A percentile compares a stretch with the other conserved stretches of the same genome.
Conservation (phyloP, 2,113 vertebrate genomes). For the Alligator sinensis region DNA sequence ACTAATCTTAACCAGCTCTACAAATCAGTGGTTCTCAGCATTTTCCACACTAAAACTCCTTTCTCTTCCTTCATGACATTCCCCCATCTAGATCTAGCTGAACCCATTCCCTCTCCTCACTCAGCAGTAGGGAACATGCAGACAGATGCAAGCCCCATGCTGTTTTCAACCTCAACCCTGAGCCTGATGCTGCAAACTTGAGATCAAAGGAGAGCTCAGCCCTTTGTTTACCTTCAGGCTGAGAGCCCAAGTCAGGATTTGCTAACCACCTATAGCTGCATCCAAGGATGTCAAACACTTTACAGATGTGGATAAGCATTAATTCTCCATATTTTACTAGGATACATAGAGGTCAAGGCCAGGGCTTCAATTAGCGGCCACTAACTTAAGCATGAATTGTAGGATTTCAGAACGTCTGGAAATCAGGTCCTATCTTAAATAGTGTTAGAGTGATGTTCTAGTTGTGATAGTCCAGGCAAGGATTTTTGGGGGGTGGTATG, state of each 20-base stretch:
- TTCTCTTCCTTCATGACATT: neutral
- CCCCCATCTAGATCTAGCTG: neutral
- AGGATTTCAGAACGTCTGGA: neutral
- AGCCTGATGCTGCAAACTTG: too few relatives aligned
- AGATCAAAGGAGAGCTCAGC: neutral
- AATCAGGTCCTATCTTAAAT: neutral
- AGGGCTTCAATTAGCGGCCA: neutral
- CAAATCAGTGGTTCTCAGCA: neutral
- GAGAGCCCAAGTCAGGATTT: neutral
- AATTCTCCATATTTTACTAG: neutral
- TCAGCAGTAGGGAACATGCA: neutral
- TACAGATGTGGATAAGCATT: neutral
- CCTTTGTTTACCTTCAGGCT: neutral
- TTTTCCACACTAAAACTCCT: neutral
- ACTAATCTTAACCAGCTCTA: neutral
- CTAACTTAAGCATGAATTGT: neutral
- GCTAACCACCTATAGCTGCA: neutral
- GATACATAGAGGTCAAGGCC: neutral
- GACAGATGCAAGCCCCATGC: neutral
- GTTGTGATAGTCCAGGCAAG: too few relatives aligned
- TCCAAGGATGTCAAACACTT: neutral
- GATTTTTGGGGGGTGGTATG: too few relatives aligned
- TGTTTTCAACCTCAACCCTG: neutral
- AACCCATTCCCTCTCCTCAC: neutral
- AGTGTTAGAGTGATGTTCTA: too few relatives aligned